These are phyloP conservation scores for Drosophila sucinea DNA, from an alignment of 1,140 invertebrate genomes.

Conservation along the genomic window DNA sequence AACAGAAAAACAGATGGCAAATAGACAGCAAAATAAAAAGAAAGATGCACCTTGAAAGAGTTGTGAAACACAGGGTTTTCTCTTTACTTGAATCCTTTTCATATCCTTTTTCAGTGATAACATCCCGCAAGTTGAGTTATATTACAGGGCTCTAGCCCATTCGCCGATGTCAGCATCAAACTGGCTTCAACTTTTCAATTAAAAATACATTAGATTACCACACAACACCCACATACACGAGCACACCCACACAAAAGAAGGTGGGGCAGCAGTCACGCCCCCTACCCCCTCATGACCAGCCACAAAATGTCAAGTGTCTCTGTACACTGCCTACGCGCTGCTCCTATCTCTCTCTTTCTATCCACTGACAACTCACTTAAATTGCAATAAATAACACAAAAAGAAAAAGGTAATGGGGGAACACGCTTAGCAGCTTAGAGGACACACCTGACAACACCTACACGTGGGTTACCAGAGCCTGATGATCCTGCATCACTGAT, in stretches of 20 bases:
- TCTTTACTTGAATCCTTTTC: no score
- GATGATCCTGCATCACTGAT: constrained; percentile 65
- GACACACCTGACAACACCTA: constrained; percentile 70
- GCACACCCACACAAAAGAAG: not conserved
- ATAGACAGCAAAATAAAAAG: no score
- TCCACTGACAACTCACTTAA: constrained; percentile 76
- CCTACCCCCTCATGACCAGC: constrained; percentile 27
- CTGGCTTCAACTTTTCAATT: constrained; percentile 55
- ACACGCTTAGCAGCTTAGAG: constrained; percentile 34
- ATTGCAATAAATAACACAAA: constrained; percentile 74
- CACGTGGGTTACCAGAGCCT: not conserved
- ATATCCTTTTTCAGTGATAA: no score
- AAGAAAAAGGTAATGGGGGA: constrained; percentile 39
- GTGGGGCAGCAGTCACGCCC: not conserved
- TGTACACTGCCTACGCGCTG: not conserved
- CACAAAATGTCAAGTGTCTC: constrained; percentile 30
- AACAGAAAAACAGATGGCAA: no score
- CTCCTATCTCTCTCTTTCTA: constrained; percentile 12
- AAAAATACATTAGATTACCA: constrained; percentile 70
- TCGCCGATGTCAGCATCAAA: not conserved
- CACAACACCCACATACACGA: not conserved
- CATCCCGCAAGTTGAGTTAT: not conserved
- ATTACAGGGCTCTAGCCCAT: not conserved
- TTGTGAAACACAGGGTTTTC: no score
- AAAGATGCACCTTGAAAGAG: no score